Conservation (phyloP, 2,797 vertebrate genomes). For the Mastacembelus armatus region DNA sequence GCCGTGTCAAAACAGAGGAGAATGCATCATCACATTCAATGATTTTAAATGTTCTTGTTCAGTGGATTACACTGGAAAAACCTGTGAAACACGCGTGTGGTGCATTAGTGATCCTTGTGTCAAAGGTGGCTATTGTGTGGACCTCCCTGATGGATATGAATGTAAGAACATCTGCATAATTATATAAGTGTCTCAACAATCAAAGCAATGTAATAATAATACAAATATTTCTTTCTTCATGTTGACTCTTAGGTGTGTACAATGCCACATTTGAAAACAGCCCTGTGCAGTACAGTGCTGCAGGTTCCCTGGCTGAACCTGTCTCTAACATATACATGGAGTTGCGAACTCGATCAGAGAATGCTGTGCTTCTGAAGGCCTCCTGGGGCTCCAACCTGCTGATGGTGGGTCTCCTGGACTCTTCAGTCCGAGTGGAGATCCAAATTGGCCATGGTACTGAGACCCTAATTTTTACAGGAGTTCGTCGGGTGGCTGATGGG, state of each 20-base stretch:
- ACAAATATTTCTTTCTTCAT: background rate
- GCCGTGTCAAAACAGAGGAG: slow-evolving; percentile 90
- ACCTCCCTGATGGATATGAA: slow-evolving; percentile 90
- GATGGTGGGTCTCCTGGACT: slow-evolving; percentile 85
- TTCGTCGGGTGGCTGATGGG: slow-evolving; percentile 83
- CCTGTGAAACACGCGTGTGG: slow-evolving; percentile 89
- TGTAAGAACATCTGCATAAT: slow-evolving; percentile 83
- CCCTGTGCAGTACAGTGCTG: slow-evolving; percentile 82
- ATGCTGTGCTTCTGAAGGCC: slow-evolving; percentile 86
- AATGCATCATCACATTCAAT: slow-evolving; percentile 92
- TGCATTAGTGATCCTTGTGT: slow-evolving; percentile 88
- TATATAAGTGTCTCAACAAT: no score
- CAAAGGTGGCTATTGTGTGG: slow-evolving; percentile 84
- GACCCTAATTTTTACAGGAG: slow-evolving; percentile 75
- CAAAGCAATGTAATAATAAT: background rate
- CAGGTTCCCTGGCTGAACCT: slow-evolving; percentile 71
- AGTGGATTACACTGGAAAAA: slow-evolving; percentile 87
- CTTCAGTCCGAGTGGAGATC: slow-evolving; percentile 83
- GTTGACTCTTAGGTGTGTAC: slow-evolving; percentile 83
- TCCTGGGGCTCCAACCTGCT: slow-evolving; percentile 79
- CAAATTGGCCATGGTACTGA: slow-evolving; percentile 82
- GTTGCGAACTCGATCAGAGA: slow-evolving; percentile 88
- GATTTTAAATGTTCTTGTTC: slow-evolving; percentile 91
- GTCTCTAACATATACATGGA: slow-evolving; percentile 85
- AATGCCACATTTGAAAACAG: slow-evolving; percentile 89